These are phyloP conservation scores for Rallus limicola DNA, from an alignment of 2,113 vertebrate genomes.

Conservation along the genomic window DNA sequence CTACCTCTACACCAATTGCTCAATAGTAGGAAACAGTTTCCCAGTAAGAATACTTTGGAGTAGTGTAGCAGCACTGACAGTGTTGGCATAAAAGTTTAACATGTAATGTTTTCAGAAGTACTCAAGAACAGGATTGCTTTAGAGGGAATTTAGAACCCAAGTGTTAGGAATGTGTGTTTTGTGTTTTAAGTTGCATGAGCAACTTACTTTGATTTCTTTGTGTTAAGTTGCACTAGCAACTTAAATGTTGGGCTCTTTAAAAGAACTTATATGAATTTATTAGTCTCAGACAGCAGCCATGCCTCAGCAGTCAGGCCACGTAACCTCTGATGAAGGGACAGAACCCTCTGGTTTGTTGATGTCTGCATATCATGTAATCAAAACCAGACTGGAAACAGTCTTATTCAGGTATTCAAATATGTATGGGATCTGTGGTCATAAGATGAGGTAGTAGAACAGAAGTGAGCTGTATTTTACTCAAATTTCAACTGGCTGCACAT, in stretches of 20 bases:
- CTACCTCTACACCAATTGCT: neutral
- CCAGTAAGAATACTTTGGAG: neutral
- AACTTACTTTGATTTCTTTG: no score
- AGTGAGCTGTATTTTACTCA: neutral
- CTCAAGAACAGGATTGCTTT: neutral
- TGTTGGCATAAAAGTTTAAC: neutral
- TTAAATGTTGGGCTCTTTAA: neutral
- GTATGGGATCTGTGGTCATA: neutral
- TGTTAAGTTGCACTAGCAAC: neutral
- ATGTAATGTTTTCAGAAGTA: neutral
- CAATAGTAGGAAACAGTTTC: neutral
- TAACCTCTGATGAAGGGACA: neutral
- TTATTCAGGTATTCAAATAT: neutral
- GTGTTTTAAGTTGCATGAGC: neutral
- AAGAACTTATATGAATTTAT: neutral
- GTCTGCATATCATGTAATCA: neutral
- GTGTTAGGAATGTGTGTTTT: neutral
- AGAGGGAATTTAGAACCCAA: neutral
- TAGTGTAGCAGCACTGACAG: neutral
- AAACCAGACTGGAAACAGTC: neutral
- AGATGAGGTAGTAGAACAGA: neutral
- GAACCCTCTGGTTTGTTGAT: neutral
- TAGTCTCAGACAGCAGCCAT: neutral
- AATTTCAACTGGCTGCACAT: neutral
- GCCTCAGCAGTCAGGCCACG: neutral